These are phyloP conservation scores for Ectemnius cavifrons DNA, from an alignment of 2,888 invertebrate genomes.

Conservation along the genomic window DNA sequence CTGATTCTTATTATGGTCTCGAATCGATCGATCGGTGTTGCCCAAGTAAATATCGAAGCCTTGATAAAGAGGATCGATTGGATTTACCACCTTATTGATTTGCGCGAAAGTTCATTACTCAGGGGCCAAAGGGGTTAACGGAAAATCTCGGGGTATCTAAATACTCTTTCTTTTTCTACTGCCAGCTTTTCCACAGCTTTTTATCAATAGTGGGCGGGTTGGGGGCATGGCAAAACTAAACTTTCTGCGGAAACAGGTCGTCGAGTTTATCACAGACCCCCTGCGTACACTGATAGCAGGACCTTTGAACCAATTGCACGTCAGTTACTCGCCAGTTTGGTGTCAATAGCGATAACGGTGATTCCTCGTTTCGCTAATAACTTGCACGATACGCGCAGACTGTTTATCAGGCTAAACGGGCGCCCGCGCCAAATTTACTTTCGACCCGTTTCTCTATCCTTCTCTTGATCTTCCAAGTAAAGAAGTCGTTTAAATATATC, in stretches of 20 bases:
- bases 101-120: too few species aligned
- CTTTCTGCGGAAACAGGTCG: constrained; percentile 40
- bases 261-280: constrained; percentile 62
- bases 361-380: constrained; percentile 16
- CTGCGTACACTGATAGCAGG: constrained; percentile 35
- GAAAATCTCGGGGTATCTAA: too few species aligned
- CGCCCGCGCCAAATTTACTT: not conserved
- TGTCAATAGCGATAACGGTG: constrained; percentile 19
- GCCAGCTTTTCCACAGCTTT: too few species aligned
- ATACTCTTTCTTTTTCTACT: too few species aligned
- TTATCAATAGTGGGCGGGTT: too few species aligned
- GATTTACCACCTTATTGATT: too few species aligned
- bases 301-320: constrained; percentile 35
- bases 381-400: constrained; percentile 2
- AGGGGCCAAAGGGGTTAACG: too few species aligned
- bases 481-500: constrained; percentile 26
- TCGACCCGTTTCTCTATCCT: not conserved
- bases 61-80: too few species aligned
- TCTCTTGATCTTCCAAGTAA: too few species aligned
- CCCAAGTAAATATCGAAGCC: too few species aligned
- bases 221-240: constrained; percentile 29
- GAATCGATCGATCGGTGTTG: too few species aligned
- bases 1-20: too few species aligned
- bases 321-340: not conserved
- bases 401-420: constrained; percentile 12